Evolutionary conservation across 2,113 vertebrate species (phyloP).

Genomic region (Sigmodon hispidus): DNA sequence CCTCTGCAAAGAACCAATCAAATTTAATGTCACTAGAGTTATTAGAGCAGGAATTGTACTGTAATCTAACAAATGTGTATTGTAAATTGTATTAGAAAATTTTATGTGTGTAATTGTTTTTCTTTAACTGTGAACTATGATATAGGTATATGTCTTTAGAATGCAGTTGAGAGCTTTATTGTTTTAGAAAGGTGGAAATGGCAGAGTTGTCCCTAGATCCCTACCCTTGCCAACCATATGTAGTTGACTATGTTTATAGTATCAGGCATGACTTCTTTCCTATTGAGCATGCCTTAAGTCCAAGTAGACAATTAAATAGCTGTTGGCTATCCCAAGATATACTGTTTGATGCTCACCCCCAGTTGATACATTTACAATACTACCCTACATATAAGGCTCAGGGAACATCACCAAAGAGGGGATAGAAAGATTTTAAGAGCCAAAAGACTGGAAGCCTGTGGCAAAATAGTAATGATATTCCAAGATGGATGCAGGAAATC

Average conservation of each 20-base stretch:
- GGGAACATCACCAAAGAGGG: neutral
- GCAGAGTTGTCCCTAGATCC: neutral
- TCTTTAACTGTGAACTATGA: neutral
- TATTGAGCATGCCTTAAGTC: neutral
- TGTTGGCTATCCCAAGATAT: neutral
- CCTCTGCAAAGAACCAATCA: neutral
- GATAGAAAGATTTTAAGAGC: neutral
- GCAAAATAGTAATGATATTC: neutral
- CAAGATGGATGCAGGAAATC: too few species aligned
- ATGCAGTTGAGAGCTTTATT: neutral
- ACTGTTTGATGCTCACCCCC: neutral
- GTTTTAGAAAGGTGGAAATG: neutral
- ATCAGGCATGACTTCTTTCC: neutral
- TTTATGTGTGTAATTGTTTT: neutral
- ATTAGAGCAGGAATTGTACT: neutral
- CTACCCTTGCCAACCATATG: neutral
- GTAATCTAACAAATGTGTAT: slow-evolving; percentile 6
- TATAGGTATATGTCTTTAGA: neutral
- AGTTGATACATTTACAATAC: neutral
- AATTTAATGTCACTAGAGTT: neutral
- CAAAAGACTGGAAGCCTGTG: too few species aligned
- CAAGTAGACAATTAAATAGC: neutral
- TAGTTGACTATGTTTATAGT: neutral
- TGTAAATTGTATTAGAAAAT: neutral
- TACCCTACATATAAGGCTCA: neutral